Evolutionary conservation across 2,113 vertebrate genomes (phyloP), one percentile per base, ranked within the genome.

Genomic region (Trachemys scripta): DNA sequence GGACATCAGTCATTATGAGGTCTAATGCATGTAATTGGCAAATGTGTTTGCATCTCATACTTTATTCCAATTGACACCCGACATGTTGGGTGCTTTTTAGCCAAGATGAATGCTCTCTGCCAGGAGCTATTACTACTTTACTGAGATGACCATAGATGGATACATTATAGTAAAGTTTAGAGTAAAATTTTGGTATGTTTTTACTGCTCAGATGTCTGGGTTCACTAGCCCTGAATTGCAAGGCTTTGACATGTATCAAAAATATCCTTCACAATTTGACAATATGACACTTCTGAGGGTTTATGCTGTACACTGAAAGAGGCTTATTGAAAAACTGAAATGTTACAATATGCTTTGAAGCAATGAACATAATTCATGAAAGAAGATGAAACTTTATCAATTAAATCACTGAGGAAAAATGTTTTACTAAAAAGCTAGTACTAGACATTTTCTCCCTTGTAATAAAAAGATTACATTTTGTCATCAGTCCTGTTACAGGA

Each of bases 51-150:
- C 93, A 76, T 97, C 8, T 4, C 94, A 94, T 98, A 96, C 94
- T 97, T 98, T 96, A 97, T 98, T 95, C 96, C 97, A 97, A 96
- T 97, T 98, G 98, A 98, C 96, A 94, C 94, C 97, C 93, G 94
- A 93, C 93, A 94, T 97, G 96, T 96, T 97, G 95, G 42, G 42
- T 42, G 96, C 95, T 87, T 98, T 96, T 98, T 96, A 98, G 92
- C 92, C 80, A 93, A 97, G 95, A 98, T 97, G 93, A 96, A 98
- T 97, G 94, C 90, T 87, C 69, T 93, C 96, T 97, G 93, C 97
- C 96, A 97, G 95, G 84, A 98, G 93, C 95, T 97, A 89, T 95
- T 94, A 85, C 96, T 95, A 27, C 90, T 97, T 97, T 97, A 85
- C 94, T 96, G 94, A 92, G 81, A 88, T 97, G 83, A 90, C 94